phyloP scores from a whole-genome alignment of 2,797 vertebrate species.

The Xenentodon cancila region DNA sequence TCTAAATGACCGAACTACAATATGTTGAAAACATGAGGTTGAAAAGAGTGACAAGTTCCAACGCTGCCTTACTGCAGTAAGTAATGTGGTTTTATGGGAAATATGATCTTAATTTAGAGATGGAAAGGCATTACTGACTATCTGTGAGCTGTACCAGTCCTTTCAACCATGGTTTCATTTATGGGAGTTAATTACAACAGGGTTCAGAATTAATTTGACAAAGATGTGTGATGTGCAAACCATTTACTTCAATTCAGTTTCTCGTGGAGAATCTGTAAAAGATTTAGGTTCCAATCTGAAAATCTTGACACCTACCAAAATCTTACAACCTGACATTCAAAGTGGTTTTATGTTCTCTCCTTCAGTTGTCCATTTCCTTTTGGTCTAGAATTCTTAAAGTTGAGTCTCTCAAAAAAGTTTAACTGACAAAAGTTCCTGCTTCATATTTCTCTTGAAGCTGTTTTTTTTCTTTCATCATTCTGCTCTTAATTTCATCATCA shows the following conservation, averaged over 20 bases:
- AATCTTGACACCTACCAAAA: background rate
- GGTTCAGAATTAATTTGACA: conserved; percentile 47
- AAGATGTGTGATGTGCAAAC: conserved; percentile 11
- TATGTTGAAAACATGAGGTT: too few relatives aligned
- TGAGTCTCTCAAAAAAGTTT: conserved; percentile 24
- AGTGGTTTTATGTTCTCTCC: conserved; percentile 8
- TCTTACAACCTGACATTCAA: background rate
- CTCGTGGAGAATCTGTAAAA: conserved; percentile 18
- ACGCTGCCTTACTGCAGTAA: conserved; percentile 7
- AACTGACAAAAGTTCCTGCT: conserved; percentile 31
- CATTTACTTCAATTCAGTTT: conserved; percentile 8
- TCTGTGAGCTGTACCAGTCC: conserved; percentile 18
- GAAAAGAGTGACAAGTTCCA: conserved; percentile 33
- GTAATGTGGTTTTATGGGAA: conserved; percentile 44
- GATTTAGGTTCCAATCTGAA: background rate
- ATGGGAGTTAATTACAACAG: conserved; percentile 40
- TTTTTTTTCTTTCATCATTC: conserved; percentile 51
- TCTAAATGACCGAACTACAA: background rate
- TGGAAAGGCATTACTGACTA: conserved; percentile 10
- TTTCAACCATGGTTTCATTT: conserved; percentile 40
- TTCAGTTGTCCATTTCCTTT: background rate
- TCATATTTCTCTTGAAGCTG: conserved; percentile 40
- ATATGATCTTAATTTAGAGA: conserved; percentile 49
- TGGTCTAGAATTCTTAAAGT: conserved; percentile 26
- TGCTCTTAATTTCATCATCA: conserved; percentile 60